These are phyloP conservation scores for Centropristis striata DNA, from an alignment of 2,113 vertebrate species.

Conservation along the genomic window DNA sequence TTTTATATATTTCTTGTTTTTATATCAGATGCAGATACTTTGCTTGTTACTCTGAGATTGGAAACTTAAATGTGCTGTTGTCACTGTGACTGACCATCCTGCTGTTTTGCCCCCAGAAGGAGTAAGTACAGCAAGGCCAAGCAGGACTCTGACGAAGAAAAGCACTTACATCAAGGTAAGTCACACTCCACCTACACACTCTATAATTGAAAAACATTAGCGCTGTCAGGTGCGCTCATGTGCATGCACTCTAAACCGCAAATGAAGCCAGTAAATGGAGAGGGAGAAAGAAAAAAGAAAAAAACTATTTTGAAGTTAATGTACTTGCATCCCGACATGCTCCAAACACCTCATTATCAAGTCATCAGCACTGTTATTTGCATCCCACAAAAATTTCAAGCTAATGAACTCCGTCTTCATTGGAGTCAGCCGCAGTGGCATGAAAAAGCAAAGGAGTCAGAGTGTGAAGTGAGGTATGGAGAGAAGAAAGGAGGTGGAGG, in stretches of 20 bases:
- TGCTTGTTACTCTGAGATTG: background rate
- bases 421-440: conserved; percentile 54
- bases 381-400: conserved; percentile 42
- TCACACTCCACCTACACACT: conserved; percentile 16
- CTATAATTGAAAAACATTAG: conserved; percentile 55
- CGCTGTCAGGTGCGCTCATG: conserved; percentile 51
- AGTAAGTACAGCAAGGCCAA: conserved; percentile 98
- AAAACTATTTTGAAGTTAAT: conserved; percentile 66
- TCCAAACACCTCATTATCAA: conserved; percentile 76
- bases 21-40: background rate
- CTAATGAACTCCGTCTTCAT: conserved; percentile 73
- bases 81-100: conserved; percentile 34
- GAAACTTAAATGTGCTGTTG: background rate
- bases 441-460: conserved; percentile 52
- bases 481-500: conserved; percentile 33
- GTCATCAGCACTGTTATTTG: conserved; percentile 71
- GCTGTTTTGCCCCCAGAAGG: conserved; percentile 85
- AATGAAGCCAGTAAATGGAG: conserved; percentile 54
- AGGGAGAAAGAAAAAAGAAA: background rate
- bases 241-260: conserved; percentile 40
- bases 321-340: conserved; percentile 51
- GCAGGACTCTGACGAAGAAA: conserved; percentile 97
- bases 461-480: conserved; percentile 48
- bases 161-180: conserved; percentile 96
- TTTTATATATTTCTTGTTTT: background rate